A percentile compares a stretch with the other conserved stretches of the same genome.
Evolutionary conservation across 23 tunicate species (phyloP).

Genomic region (Clavelina lepadiformis): DNA sequence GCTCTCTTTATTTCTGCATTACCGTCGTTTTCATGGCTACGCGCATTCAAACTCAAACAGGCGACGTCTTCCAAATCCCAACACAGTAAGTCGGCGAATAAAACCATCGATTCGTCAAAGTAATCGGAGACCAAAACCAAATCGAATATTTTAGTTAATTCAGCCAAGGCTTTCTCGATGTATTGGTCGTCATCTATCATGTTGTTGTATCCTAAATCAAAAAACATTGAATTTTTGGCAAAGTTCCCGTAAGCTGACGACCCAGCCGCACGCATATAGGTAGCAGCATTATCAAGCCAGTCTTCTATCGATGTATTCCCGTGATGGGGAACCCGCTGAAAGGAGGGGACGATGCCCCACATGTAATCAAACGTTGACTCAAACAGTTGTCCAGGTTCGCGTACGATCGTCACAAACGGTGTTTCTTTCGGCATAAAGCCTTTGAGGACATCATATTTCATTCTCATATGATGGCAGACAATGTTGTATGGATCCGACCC

Average conservation of each 20-base stretch:
- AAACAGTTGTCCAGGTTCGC: slow-evolving; percentile 53
- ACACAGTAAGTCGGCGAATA: slow-evolving; percentile 34
- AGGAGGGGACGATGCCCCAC: slow-evolving; percentile 27
- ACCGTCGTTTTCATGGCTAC: neutral
- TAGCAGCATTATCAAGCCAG: slow-evolving; percentile 43
- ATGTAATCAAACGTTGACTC: slow-evolving; percentile 51
- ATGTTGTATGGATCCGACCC: slow-evolving; percentile 16
- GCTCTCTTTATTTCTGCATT: neutral
- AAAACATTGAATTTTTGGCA: slow-evolving; percentile 22
- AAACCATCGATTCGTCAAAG: slow-evolving; percentile 32
- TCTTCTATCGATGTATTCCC: slow-evolving; percentile 12
- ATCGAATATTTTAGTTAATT: slow-evolving; percentile 25
- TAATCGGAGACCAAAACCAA: slow-evolving; percentile 33
- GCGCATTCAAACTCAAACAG: slow-evolving; percentile 19
- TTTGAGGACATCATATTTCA: slow-evolving; percentile 12
- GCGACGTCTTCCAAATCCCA: slow-evolving; percentile 38
- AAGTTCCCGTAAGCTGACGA: slow-evolving; percentile 2
- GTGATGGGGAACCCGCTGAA: slow-evolving; percentile 14
- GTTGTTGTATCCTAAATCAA: slow-evolving; percentile 41
- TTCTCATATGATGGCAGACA: slow-evolving; percentile 60
- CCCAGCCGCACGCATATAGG: neutral
- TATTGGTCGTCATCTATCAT: slow-evolving; percentile 6
- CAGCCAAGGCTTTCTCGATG: slow-evolving; percentile 4
- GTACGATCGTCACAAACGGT: slow-evolving; percentile 31
- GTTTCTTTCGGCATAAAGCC: slow-evolving; percentile 28